A percentile compares a stretch with the other conserved stretches of the same genome.
Evolutionary conservation across 2,888 invertebrate species (phyloP).

Genomic region (Chymomyza procnemis): DNA sequence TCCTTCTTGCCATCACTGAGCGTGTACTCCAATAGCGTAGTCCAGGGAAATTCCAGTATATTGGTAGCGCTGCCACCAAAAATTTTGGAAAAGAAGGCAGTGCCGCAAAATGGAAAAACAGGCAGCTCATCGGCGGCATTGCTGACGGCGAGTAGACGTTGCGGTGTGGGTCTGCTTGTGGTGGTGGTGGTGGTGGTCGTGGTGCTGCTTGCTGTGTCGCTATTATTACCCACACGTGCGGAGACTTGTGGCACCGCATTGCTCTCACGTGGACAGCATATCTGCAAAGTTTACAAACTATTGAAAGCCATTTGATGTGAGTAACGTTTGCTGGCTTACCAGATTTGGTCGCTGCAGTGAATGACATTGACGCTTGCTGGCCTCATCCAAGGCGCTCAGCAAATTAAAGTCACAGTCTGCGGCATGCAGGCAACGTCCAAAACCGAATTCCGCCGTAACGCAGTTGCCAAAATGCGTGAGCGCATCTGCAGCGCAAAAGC

Average conservation of each 20-base stretch:
- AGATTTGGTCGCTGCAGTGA: constrained; percentile 44
- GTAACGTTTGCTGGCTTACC: constrained; percentile 43
- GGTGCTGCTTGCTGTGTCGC: not conserved
- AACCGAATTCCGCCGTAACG: constrained; percentile 31
- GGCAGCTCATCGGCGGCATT: constrained; percentile 40
- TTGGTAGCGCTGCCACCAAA: constrained; percentile 35
- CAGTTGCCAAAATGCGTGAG: constrained; percentile 48
- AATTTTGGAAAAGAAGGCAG: constrained; percentile 39
- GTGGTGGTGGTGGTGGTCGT: not conserved
- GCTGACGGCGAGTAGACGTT: not conserved
- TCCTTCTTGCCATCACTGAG: constrained; percentile 79
- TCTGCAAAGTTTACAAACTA: constrained; percentile 26
- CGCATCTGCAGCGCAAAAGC: constrained; percentile 8
- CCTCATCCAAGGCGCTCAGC: constrained; percentile 22
- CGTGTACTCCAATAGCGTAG: constrained; percentile 47
- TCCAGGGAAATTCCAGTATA: constrained; percentile 54
- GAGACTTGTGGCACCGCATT: constrained; percentile 31
- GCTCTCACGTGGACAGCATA: constrained; percentile 46
- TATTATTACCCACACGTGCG: constrained; percentile 7
- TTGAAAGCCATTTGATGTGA: not conserved
- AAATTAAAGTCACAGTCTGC: constrained; percentile 16
- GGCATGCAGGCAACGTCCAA: constrained; percentile 36
- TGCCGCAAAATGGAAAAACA: constrained; percentile 47
- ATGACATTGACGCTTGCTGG: constrained; percentile 25
- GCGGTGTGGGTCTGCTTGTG: not conserved